Evolutionary conservation across 2,888 invertebrate genomes (phyloP), one percentile per base, ranked within the genome.

Genomic region (Melitaea athalia): DNA sequence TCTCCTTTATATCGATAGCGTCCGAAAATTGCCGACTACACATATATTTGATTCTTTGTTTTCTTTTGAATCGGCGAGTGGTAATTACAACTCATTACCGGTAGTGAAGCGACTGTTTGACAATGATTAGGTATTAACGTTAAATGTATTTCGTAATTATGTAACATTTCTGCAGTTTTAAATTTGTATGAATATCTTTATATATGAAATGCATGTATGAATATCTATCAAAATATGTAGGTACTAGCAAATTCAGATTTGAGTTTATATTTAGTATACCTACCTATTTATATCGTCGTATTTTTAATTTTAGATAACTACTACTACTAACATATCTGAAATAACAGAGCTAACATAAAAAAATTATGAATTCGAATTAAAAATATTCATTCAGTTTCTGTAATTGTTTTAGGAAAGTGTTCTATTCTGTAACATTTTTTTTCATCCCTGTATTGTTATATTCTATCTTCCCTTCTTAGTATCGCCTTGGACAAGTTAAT

Each of bases 401-500:
- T 12, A 63, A 17, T 57, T 55, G 17, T 64, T 52, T 43, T 74
- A 73, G 74, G 72, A 77, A 79, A 49, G 79, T 71, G 69, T 73
- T 80, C 78, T 79, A 79, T 76, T 79, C 76, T 74, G 74, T 75
- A 78, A 77, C 81, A 79, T 77, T 79, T 55, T 60, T 68, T 75
- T 75, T 75, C 74, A n/a, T n/a, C 76, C 75, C 75, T 69, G 76
- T 75, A 80, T 83, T 81, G 79, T 83, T 81, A 75, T 73, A 70
- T 77, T 79, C 77, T 73, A 77, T 49, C 57, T 38, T 73, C 80
- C 67, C 70, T 66, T 72, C 73, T 72, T 68, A 72, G 63, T 77
- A 77, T 74, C 75, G 74, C 72, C 75, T 77, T 77, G 79, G 80
- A 81, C 82, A 81, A 80, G 72, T 78, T 78, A 79, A 83, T 83